Evolutionary conservation across 2,888 invertebrate species (phyloP), one percentile per base, ranked within the genome.

Genomic region (Gnatocerus cornutus): DNA sequence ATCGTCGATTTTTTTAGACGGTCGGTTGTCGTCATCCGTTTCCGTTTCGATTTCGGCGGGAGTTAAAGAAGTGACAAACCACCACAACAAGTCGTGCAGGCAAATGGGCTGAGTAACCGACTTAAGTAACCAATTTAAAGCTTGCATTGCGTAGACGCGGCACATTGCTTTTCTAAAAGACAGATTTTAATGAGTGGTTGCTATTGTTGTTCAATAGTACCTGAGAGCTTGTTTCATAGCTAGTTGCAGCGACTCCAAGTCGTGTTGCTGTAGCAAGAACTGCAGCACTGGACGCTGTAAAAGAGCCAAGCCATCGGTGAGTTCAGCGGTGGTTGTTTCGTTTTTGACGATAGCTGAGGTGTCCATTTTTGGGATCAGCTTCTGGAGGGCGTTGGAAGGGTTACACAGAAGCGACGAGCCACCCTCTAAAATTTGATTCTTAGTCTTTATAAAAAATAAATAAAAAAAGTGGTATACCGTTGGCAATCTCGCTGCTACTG

Each of bases 1-100:
- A 63, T 85, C 85, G 29, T 84, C 85, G 8, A 81, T 76, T 75
- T 80, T 84, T 63, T 76, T 81, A 63, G 85, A 85, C 0, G 83
- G 77, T 72, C 84, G 84, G 71, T 86, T 88, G 68, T 90, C 90
- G 64, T 87, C 86, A 41, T 89, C 89, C n/a, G 85, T 84, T 41
- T 89, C 88, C 16, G 85, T 84, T 56, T 88, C 87, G 0, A 86
- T 78, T 41, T 86, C 85, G 0, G 83, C 78, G 0, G 90, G 89
- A 1, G 92, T 92, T 39, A 98, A 87, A 0, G 97, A 93, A 9
- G 92, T 91, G 14, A 97, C 95, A 83, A 98, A 97, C 94, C 96
- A 97, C 98, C 98, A 98, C 83, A 99, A 89, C 7, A 98, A 88
- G 85, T 99, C 98, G 79, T 98, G 98, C 13, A 99, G 89, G 81